A percentile compares a stretch with the other conserved stretches of the same genome.
These are phyloP conservation scores for Octodonta nipae DNA, from an alignment of 2,888 invertebrate species.

Conservation along the genomic window DNA sequence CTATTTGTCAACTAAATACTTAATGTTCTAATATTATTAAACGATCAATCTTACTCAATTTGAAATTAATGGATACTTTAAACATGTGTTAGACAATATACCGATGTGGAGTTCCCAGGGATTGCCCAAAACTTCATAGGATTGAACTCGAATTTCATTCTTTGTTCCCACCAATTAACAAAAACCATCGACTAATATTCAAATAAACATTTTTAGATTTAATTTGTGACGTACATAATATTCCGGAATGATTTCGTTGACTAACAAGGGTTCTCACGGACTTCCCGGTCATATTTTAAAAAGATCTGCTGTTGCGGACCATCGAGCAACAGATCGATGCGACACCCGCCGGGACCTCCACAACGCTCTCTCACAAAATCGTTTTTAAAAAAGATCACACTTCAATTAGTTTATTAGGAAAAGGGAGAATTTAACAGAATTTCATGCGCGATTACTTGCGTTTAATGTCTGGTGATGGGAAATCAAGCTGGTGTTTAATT, in stretches of 20 bases:
- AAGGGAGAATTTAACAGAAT: slow-evolving; percentile 16
- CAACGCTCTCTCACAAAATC: background rate
- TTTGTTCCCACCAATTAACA: no score
- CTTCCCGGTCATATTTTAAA: background rate
- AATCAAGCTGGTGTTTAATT: no score
- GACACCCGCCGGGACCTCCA: background rate
- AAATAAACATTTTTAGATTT: no score
- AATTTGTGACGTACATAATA: no score
- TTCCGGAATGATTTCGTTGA: background rate
- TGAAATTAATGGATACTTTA: no score
- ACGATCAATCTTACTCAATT: no score
- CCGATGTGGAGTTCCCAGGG: no score
- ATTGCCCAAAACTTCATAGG: no score
- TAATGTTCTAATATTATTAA: no score
- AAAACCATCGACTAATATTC: no score
- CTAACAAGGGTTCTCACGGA: background rate
- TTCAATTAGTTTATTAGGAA: slow-evolving; percentile 8
- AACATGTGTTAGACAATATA: no score
- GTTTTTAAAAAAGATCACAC: slow-evolving; percentile 4
- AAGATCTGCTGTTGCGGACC: background rate
- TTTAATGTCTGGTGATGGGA: slow-evolving; percentile 13
- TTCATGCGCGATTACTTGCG: slow-evolving; percentile 14
- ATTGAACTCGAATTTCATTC: no score
- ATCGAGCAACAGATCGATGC: background rate
- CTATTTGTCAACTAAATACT: background rate